phyloP scores from a whole-genome alignment of 2,113 vertebrate species.

The Acanthisitta chloris region DNA sequence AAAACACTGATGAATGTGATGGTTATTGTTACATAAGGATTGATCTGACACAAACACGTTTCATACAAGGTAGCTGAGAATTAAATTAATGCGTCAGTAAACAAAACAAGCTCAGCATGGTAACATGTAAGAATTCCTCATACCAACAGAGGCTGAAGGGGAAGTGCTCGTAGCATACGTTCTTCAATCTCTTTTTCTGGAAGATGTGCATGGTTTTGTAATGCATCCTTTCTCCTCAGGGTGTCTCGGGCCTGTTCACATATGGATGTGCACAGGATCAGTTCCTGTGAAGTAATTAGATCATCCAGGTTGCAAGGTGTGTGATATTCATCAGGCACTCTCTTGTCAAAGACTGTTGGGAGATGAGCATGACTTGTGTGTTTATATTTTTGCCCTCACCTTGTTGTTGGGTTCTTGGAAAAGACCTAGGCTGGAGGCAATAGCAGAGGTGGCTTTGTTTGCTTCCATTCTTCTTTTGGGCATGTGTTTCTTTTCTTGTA shows the following conservation, averaged over 20 bases:
- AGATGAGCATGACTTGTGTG: neutral
- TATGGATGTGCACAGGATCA: neutral
- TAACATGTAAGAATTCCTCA: neutral
- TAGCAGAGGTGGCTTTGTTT: neutral
- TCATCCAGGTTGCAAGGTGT: neutral
- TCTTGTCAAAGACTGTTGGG: neutral
- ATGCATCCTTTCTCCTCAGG: neutral
- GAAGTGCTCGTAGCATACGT: accelerated
- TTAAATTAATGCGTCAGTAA: neutral
- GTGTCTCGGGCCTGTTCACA: neutral
- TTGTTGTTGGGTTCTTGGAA: neutral
- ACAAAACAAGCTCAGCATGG: neutral
- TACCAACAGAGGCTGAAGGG: neutral
- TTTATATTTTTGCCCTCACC: neutral
- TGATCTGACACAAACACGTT: accelerated
- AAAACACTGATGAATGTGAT: neutral
- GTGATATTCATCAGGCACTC: neutral
- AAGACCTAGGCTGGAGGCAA: neutral
- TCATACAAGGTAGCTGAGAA: neutral
- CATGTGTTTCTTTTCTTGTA: neutral
- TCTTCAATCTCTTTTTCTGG: neutral
- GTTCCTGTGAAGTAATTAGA: neutral
- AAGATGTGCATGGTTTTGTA: neutral
- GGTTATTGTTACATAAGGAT: neutral
- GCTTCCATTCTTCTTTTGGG: neutral